Evolutionary conservation across 2,113 vertebrate species (phyloP).

Genomic region (Spizaetus ornatus): DNA sequence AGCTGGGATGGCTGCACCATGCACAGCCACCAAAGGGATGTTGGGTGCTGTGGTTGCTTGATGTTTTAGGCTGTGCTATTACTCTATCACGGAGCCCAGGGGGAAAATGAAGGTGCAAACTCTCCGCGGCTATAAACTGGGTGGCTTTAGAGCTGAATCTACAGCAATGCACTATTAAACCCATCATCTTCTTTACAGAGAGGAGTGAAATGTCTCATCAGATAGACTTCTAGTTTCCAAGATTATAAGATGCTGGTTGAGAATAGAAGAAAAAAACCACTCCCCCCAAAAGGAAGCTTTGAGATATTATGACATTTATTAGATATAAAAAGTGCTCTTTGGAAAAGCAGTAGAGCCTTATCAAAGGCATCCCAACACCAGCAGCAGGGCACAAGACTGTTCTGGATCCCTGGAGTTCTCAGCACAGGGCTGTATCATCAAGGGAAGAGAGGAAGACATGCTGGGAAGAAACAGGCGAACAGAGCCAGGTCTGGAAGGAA

Average conservation of each 20-base stretch:
- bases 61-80: background rate
- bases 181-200: background rate
- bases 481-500: background rate
- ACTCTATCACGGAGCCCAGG: rapidly evolving
- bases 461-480: background rate
- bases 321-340: background rate
- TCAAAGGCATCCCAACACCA: background rate
- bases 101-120: background rate
- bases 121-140: rapidly evolving
- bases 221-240: background rate
- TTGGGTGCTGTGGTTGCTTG: background rate
- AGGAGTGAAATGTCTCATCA: background rate
- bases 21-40: background rate
- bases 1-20: background rate
- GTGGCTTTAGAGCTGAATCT: background rate
- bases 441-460: background rate
- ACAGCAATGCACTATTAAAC: background rate
- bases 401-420: background rate
- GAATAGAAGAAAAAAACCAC: background rate
- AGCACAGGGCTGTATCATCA: rapidly evolving
- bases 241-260: background rate
- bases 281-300: rapidly evolving
- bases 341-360: background rate
- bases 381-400: background rate
- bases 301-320: background rate